These are phyloP conservation scores for Scrobipalpa atriplicella DNA, from an alignment of 2,888 invertebrate species.

Conservation along the genomic window DNA sequence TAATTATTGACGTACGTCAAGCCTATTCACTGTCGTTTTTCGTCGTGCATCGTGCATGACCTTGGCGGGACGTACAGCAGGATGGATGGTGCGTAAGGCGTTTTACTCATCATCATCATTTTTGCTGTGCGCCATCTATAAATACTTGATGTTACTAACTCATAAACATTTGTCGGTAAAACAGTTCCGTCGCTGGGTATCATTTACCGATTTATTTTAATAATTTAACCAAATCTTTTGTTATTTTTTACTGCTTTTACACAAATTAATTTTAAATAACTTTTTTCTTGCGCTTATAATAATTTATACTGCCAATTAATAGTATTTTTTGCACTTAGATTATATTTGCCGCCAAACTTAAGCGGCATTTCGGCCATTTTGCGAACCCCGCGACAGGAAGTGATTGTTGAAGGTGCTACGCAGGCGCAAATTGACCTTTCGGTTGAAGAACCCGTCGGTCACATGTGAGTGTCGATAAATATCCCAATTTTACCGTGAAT, in stretches of 20 bases:
- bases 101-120: too few relatives aligned
- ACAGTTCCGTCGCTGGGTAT: neutral
- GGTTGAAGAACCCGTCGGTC: conserved; percentile 95
- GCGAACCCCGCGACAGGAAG: conserved; percentile 82
- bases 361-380: conserved; percentile 68
- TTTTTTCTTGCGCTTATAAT: neutral
- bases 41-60: too few relatives aligned
- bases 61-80: too few relatives aligned
- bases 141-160: neutral
- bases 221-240: neutral
- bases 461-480: conserved; percentile 92
- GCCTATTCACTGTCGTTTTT: too few relatives aligned
- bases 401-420: conserved; percentile 84
- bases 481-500: conserved; percentile 79
- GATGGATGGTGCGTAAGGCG: too few relatives aligned
- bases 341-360: conserved; percentile 63
- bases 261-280: neutral
- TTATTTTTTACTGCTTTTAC: neutral
- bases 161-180: conserved; percentile 23
- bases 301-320: neutral
- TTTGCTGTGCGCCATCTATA: conserved; percentile 15
- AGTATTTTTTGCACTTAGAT: conserved; percentile 34
- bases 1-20: too few relatives aligned
- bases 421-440: conserved; percentile 90
- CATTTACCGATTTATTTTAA: neutral